A percentile compares a stretch with the other conserved stretches of the same genome.
Evolutionary conservation across 2,888 invertebrate species (phyloP).

Genomic region (Pyrrhia umbra): DNA sequence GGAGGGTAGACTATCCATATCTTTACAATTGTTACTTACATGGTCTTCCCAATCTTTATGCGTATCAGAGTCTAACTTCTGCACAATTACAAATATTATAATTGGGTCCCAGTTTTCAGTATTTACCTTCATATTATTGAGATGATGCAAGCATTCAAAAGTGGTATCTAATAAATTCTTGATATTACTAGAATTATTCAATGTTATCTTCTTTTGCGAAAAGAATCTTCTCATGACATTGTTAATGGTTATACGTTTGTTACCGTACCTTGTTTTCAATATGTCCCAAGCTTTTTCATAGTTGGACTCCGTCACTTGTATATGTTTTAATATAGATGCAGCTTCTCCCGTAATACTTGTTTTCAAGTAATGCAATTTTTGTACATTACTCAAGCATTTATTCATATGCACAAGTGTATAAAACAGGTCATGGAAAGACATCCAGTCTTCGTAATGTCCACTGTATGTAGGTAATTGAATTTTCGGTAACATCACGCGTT

Average conservation of each 20-base stretch:
- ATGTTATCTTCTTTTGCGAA: slow-evolving; percentile 45
- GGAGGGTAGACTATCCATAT: not conserved
- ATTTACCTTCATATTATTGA: slow-evolving; percentile 25
- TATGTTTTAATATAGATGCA: slow-evolving; percentile 38
- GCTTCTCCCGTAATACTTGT: slow-evolving; percentile 45
- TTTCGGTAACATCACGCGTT: slow-evolving; percentile 21
- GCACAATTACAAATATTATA: slow-evolving; percentile 50
- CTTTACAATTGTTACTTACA: not conserved
- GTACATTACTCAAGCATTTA: slow-evolving; percentile 24
- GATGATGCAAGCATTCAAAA: slow-evolving; percentile 48
- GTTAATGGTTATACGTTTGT: slow-evolving; percentile 42
- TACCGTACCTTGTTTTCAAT: slow-evolving; percentile 33
- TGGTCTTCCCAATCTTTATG: slow-evolving; percentile 47
- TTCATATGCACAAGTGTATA: slow-evolving; percentile 38
- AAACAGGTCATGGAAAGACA: slow-evolving; percentile 43
- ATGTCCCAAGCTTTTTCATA: slow-evolving; percentile 53
- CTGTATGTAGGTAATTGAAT: slow-evolving; percentile 38
- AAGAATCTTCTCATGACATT: slow-evolving; percentile 53
- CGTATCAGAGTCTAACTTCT: slow-evolving; percentile 46
- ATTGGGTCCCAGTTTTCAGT: slow-evolving; percentile 35
- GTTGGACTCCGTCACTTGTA: slow-evolving; percentile 38
- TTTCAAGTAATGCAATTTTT: slow-evolving; percentile 49
- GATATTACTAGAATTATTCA: slow-evolving; percentile 38
- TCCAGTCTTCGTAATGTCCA: slow-evolving; percentile 43
- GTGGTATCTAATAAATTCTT: slow-evolving; percentile 62